A percentile compares a stretch with the other conserved stretches of the same genome.
Conservation (phyloP, 2,113 vertebrate species). For the Aegypius monachus region DNA sequence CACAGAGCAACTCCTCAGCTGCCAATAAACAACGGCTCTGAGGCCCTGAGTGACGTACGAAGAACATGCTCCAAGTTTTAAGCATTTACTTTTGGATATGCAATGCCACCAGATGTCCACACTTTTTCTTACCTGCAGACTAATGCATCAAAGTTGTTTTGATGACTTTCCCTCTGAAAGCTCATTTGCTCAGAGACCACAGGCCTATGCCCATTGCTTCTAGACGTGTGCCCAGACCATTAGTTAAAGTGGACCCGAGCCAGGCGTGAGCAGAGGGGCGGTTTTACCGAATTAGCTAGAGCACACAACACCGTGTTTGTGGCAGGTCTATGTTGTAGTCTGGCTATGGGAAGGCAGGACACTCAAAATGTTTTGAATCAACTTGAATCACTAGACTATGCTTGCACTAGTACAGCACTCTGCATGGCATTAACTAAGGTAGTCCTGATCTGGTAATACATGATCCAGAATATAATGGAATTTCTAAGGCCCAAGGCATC, state of each 20-base stretch:
- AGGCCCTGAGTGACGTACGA: rapidly evolving
- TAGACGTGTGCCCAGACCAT: not conserved
- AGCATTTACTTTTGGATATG: not conserved
- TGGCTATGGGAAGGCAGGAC: not conserved
- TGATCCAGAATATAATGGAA: not conserved
- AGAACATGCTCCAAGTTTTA: not conserved
- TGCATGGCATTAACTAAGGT: not conserved
- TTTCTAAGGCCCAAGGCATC: not conserved
- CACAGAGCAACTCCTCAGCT: not conserved
- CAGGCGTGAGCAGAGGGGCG: not conserved
- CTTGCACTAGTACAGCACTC: not conserved
- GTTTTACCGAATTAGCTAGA: not conserved
- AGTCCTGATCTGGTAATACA: not conserved
- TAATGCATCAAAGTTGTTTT: not conserved
- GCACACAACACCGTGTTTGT: not conserved
- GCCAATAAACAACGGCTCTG: not conserved
- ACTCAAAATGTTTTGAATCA: not conserved
- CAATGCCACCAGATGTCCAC: not conserved
- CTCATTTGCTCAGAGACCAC: not conserved
- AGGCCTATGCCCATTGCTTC: not conserved
- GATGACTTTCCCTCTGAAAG: not conserved
- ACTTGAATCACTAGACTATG: rapidly evolving
- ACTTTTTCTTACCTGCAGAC: not conserved
- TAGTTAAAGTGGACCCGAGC: not conserved
- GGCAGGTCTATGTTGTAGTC: not conserved